Conservation (phyloP, 2,888 invertebrate species). For the Watsonalla binaria region DNA sequence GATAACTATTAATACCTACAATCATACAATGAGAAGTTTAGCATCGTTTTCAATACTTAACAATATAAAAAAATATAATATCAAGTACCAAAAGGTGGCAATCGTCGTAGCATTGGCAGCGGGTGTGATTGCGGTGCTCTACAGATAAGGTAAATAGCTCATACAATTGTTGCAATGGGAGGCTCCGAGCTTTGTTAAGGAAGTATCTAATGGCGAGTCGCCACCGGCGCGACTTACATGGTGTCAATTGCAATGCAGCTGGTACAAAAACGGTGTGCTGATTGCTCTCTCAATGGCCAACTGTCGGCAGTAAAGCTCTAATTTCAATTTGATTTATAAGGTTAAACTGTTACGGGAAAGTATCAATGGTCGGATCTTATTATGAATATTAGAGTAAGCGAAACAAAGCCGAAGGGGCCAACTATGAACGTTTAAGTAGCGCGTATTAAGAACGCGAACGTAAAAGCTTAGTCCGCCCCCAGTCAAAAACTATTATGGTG, state of each 20-base stretch:
- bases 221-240: conserved; percentile 70
- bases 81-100: conserved; percentile 37
- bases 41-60: too few species aligned
- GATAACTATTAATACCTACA: too few species aligned
- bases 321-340: conserved; percentile 50
- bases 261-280: conserved; percentile 37
- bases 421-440: too few species aligned
- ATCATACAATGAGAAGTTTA: too few species aligned
- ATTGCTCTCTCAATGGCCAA: conserved; percentile 36
- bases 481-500: too few species aligned
- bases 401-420: background rate
- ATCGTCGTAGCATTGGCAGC: conserved; percentile 39
- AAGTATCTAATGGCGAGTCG: conserved; percentile 68
- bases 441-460: too few species aligned
- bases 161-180: conserved; percentile 75
- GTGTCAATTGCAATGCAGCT: conserved; percentile 62
- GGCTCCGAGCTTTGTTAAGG: conserved; percentile 70
- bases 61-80: background rate
- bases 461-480: too few species aligned
- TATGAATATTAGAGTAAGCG: conserved; percentile 12
- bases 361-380: conserved; percentile 13
- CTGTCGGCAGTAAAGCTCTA: conserved; percentile 36
- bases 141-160: conserved; percentile 79
- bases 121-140: conserved; percentile 65
- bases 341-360: conserved; percentile 41